Evolutionary conservation across 37 sponge, comb jelly and placozoan species (phyloP).

Genomic region (Spongilla lacustris): DNA sequence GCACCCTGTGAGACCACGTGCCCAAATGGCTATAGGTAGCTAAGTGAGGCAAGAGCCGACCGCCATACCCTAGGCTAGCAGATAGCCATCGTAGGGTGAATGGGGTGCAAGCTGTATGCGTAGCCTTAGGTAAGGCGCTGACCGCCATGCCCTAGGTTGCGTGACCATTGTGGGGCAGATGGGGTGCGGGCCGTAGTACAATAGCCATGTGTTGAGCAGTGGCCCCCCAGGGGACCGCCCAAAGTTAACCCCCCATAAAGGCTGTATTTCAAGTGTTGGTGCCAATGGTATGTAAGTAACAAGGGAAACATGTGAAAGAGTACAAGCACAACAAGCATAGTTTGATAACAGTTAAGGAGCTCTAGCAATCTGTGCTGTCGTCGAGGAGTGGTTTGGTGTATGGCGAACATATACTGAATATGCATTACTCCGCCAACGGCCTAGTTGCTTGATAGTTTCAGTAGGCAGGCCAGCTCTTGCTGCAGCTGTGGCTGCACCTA

Average conservation of each 20-base stretch:
- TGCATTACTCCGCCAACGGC: background rate
- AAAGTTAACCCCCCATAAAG: constrained; percentile 1
- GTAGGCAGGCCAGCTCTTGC: background rate
- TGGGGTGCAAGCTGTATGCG: background rate
- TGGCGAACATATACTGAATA: background rate
- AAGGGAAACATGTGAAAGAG: background rate
- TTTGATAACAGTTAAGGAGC: constrained; percentile 1
- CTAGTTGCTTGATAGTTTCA: constrained; percentile 1
- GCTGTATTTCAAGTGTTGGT: constrained; percentile 1
- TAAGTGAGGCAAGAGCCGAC: constrained; percentile 1
- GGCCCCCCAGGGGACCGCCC: background rate
- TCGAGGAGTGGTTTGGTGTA: constrained; percentile 1
- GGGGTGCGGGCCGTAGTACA: constrained; percentile 1
- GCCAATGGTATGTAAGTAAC: background rate
- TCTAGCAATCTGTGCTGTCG: constrained; percentile 1
- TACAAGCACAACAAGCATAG: background rate
- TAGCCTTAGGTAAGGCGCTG: background rate
- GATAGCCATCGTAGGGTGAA: background rate
- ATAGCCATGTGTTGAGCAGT: background rate
- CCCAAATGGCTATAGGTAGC: constrained; percentile 1
- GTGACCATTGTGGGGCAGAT: background rate
- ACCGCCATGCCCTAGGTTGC: background rate
- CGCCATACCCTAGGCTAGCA: constrained; percentile 1
- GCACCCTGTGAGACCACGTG: background rate
- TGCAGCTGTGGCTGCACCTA: constrained; percentile 1